phyloP scores from a whole-genome alignment of 2,888 invertebrate genomes.

The Cephus runcator region DNA sequence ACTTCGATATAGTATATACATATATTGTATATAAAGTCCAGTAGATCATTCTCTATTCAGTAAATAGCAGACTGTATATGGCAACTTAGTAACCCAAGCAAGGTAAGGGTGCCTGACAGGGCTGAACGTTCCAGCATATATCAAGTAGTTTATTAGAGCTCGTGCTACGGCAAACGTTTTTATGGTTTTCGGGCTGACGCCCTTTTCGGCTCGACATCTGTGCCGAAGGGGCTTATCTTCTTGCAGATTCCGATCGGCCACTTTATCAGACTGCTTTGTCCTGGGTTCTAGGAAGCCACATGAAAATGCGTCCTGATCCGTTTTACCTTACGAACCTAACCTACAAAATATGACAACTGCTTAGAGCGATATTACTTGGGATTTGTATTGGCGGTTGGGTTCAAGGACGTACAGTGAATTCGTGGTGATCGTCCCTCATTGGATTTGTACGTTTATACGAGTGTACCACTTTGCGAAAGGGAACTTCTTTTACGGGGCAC shows the following conservation, averaged over 20 bases:
- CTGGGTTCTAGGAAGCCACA: neutral
- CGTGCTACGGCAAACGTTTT: conserved; percentile 19
- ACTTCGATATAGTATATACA: neutral
- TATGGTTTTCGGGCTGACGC: conserved; percentile 22
- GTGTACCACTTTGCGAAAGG: neutral
- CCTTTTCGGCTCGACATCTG: conserved; percentile 22
- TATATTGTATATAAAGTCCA: neutral
- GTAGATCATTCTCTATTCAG: neutral
- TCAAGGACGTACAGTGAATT: neutral
- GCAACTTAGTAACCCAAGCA: neutral
- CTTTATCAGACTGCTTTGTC: neutral
- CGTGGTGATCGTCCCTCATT: neutral
- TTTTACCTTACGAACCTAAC: neutral
- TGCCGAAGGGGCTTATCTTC: conserved; percentile 19
- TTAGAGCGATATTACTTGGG: neutral
- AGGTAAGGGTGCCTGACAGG: neutral
- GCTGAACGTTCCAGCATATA: neutral
- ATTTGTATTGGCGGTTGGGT: neutral
- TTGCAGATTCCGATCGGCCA: conserved; percentile 19
- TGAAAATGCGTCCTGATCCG: neutral
- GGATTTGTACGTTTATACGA: neutral
- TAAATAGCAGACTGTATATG: neutral
- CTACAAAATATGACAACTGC: neutral
- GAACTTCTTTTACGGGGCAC: neutral
- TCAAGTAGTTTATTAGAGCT: conserved; percentile 24